These are phyloP conservation scores for Zosterops hypoxanthus DNA, from an alignment of 2,113 vertebrate species.

Conservation along the genomic window DNA sequence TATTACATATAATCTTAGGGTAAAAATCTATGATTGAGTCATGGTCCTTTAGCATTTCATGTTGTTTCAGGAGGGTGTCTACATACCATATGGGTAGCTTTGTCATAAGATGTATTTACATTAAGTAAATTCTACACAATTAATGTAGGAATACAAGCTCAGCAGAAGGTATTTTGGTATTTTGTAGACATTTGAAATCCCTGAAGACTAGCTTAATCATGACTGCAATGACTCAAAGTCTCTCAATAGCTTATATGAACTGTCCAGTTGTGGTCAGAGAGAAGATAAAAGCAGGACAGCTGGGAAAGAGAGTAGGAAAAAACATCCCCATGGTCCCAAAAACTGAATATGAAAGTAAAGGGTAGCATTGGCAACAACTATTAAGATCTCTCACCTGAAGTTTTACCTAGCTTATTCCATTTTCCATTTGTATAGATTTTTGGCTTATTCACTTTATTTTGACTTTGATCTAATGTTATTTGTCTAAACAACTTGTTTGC, in stretches of 20 bases:
- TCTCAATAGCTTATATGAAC: neutral
- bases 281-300: neutral
- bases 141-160: neutral
- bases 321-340: neutral
- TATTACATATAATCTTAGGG: neutral
- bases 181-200: neutral
- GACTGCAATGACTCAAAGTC: neutral
- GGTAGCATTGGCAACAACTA: neutral
- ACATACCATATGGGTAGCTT: neutral
- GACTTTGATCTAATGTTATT: neutral
- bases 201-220: neutral
- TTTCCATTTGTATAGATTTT: neutral
- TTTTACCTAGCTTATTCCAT: neutral
- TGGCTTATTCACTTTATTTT: neutral
- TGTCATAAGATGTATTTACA: neutral
- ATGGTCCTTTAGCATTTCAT: neutral
- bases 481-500: neutral
- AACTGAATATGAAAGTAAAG: neutral
- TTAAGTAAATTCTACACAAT: neutral
- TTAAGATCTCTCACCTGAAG: neutral
- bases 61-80: neutral
- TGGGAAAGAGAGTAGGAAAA: neutral
- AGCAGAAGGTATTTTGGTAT: neutral
- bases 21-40: neutral
- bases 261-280: neutral